Conservation (phyloP, 1,140 invertebrate species). For the Agrypnia vestita region DNA sequence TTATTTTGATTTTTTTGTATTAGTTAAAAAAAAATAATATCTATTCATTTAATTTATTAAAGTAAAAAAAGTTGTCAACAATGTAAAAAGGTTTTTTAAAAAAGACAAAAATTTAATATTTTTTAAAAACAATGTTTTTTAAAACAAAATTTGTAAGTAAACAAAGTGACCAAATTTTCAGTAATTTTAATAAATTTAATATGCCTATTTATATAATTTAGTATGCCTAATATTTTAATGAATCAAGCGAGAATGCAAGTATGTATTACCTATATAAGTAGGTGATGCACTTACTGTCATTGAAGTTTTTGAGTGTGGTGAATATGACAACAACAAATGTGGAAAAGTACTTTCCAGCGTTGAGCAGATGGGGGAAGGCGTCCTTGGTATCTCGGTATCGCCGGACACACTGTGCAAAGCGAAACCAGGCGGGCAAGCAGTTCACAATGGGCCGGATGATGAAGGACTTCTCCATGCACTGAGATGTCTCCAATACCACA, state of each 20-base stretch:
- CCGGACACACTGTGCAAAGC: conserved; percentile 97
- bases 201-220: too few species aligned
- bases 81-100: too few species aligned
- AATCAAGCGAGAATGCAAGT: background rate
- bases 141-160: too few species aligned
- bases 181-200: too few species aligned
- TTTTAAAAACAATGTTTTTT: too few species aligned
- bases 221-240: too few species aligned
- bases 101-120: too few species aligned
- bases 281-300: conserved; percentile 46
- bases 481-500: conserved; percentile 71
- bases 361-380: conserved; percentile 95
- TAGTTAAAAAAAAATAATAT: too few species aligned
- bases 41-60: too few species aligned
- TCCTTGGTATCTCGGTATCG: conserved; percentile 93
- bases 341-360: conserved; percentile 98
- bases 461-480: conserved; percentile 78
- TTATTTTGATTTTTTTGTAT: too few species aligned
- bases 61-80: too few species aligned
- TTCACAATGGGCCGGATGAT: conserved; percentile 86
- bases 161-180: too few species aligned
- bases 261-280: conserved; percentile 21
- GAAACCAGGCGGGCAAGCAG: conserved; percentile 96
- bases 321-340: conserved; percentile 96
- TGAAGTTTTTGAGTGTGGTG: conserved; percentile 80